Percentiles rank a stretch among this genome's conserved stretches.
Conservation (phyloP, 2,797 vertebrate genomes). For the Dendrocincla tyrannina region DNA sequence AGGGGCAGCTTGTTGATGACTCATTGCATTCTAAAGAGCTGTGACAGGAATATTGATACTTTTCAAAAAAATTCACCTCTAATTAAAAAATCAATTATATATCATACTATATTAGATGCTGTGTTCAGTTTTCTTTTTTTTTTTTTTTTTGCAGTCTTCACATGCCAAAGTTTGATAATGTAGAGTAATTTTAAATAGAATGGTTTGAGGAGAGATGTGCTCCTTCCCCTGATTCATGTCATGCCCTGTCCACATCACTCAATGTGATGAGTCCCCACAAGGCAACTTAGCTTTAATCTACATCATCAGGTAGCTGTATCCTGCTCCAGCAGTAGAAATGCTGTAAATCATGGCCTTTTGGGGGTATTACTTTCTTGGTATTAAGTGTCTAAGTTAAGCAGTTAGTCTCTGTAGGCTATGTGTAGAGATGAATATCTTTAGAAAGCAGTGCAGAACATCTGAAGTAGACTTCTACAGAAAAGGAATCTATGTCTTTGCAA, state of each 20-base stretch:
- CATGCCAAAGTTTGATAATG: background rate
- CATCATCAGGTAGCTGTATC: background rate
- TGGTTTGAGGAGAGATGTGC: background rate
- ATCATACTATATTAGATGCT: background rate
- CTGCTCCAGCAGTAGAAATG: background rate
- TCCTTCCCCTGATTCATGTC: background rate
- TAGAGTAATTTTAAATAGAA: background rate
- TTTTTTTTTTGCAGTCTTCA: background rate
- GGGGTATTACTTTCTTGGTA: background rate
- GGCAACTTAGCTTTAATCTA: background rate
- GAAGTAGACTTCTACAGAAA: background rate
- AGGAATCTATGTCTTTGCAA: background rate
- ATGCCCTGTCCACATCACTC: background rate
- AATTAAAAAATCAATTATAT: background rate
- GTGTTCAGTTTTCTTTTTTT: background rate
- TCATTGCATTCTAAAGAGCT: background rate
- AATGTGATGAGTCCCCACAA: background rate
- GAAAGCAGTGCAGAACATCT: background rate
- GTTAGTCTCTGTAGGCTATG: background rate
- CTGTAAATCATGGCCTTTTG: background rate
- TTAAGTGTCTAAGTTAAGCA: background rate
- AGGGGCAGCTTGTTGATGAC: background rate
- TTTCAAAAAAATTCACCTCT: background rate
- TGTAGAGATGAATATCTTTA: background rate
- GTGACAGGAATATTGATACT: accelerated